These are phyloP conservation scores for Synanthedon vespiformis DNA, from an alignment of 2,888 invertebrate species.

Conservation along the genomic window DNA sequence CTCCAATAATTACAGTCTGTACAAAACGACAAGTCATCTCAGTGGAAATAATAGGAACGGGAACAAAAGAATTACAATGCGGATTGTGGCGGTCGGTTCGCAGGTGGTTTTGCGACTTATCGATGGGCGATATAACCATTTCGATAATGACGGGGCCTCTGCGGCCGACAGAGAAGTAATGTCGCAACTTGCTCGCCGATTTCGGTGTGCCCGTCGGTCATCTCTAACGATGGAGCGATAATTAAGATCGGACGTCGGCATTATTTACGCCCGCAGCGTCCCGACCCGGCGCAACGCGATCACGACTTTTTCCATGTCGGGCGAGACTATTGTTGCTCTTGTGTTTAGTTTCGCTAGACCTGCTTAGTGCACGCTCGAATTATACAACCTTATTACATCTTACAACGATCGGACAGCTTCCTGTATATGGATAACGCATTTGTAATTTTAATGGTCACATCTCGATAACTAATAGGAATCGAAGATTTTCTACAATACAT, in stretches of 20 bases:
- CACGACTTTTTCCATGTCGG: constrained; percentile 64
- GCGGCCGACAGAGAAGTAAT: constrained; percentile 33
- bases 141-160: constrained; percentile 39
- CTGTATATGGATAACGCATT: neutral
- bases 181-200: constrained; percentile 57
- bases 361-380: constrained; percentile 20
- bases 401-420: neutral
- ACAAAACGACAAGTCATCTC: constrained; percentile 39
- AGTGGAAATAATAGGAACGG: constrained; percentile 52
- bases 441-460: neutral
- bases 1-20: neutral
- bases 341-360: constrained; percentile 19
- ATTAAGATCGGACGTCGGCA: constrained; percentile 65
- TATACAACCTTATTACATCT: constrained; percentile 8
- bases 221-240: constrained; percentile 68
- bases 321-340: constrained; percentile 50
- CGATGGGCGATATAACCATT: constrained; percentile 47
- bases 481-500: too few species aligned
- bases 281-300: constrained; percentile 51
- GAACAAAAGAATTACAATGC: constrained; percentile 64
- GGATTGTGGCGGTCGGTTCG: constrained; percentile 50
- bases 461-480: too few species aligned
- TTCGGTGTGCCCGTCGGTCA: constrained; percentile 60
- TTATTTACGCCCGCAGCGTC: constrained; percentile 67
- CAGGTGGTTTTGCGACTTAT: constrained; percentile 60